Percentiles rank a stretch among this genome's conserved stretches.
Evolutionary conservation across 1,140 invertebrate genomes (phyloP).

Genomic region (Philopotamus ludificatus): DNA sequence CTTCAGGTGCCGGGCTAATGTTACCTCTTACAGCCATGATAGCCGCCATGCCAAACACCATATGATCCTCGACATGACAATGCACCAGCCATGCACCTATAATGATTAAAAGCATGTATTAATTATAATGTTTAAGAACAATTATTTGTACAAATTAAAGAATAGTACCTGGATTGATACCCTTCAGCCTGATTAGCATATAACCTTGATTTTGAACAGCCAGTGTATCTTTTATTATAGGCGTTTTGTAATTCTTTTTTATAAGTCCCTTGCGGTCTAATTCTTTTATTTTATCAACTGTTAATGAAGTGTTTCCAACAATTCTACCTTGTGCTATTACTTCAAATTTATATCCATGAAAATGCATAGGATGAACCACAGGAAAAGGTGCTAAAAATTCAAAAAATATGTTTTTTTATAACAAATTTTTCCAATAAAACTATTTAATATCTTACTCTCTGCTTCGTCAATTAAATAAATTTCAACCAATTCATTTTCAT

Average conservation of each 20-base stretch:
- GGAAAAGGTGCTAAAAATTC: neutral
- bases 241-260: conserved; percentile 3
- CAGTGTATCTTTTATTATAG: conserved; percentile 26
- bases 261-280: conserved; percentile 4
- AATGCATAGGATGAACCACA: conserved; percentile 24
- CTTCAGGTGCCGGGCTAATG: conserved; percentile 4
- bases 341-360: conserved; percentile 26
- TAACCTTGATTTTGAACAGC: conserved; percentile 13
- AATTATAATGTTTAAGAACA: neutral
- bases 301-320: conserved; percentile 2
- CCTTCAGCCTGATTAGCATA: conserved; percentile 14
- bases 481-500: conserved; percentile 18
- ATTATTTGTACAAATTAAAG: neutral
- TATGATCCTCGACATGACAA: conserved; percentile 35
- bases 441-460: conserved; percentile 3
- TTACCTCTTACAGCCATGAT: conserved; percentile 10
- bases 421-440: neutral
- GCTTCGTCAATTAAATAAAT: conserved; percentile 22
- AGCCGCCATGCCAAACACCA: conserved; percentile 27
- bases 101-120: neutral
- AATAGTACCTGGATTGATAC: conserved; percentile 29
- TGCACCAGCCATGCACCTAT: conserved; percentile 29
- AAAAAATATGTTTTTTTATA: neutral
- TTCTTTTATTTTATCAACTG: conserved; percentile 7
- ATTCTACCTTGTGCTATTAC: conserved; percentile 17